Percentiles rank a stretch among this genome's conserved stretches.
Conservation (phyloP, 2,797 vertebrate species). For the Phaenicophaeus curvirostris region DNA sequence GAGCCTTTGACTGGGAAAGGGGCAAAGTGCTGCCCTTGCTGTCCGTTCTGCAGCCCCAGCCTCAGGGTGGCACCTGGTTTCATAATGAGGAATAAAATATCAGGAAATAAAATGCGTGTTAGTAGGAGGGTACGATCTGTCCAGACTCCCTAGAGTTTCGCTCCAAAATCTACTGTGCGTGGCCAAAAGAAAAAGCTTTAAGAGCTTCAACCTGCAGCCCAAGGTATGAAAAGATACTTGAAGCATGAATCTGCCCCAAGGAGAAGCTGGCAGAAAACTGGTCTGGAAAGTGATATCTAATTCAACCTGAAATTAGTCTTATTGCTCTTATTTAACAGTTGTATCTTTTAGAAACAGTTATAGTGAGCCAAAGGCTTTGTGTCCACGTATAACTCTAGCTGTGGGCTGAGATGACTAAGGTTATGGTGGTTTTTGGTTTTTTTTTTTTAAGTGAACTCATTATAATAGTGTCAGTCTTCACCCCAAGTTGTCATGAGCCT, state of each 20-base stretch:
- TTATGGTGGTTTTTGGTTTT: neutral
- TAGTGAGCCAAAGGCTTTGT: neutral
- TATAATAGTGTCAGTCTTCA: neutral
- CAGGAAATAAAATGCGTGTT: neutral
- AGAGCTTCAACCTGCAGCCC: neutral
- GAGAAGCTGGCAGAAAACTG: neutral
- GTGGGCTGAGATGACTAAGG: neutral
- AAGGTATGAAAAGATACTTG: neutral
- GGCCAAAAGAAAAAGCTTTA: neutral
- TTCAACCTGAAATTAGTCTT: neutral
- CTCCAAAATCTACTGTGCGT: neutral
- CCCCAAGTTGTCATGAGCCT: neutral
- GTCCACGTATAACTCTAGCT: neutral
- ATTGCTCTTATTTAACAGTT: neutral
- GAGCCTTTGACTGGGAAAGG: neutral
- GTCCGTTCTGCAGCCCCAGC: neutral
- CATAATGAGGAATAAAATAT: neutral
- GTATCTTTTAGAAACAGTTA: neutral
- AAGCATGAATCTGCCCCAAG: neutral
- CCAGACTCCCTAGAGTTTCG: neutral
- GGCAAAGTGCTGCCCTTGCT: neutral
- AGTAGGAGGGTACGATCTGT: neutral
- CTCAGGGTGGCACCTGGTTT: neutral
- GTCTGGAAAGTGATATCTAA: neutral
- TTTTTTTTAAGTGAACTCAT: too few relatives aligned